phyloP scores from a whole-genome alignment of 2,888 invertebrate species.

The Neria commutata region DNA sequence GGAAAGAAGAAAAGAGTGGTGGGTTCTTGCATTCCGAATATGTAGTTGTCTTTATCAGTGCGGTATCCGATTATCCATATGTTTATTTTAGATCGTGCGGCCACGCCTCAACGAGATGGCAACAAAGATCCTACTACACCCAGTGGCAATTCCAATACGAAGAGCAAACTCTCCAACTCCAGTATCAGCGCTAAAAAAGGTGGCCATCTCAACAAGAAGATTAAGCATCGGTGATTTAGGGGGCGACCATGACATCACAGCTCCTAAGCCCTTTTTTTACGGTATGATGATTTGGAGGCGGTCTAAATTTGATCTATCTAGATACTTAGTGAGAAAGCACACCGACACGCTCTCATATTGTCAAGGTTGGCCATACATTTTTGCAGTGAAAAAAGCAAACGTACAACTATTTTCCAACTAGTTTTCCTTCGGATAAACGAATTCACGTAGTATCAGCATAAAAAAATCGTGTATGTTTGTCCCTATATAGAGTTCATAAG shows the following conservation, averaged over 20 bases:
- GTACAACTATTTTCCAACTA: too few species aligned
- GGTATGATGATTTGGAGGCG: too few species aligned
- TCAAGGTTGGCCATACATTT: too few species aligned
- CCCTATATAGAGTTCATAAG: too few species aligned
- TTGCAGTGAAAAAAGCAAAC: too few species aligned
- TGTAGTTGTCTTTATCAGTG: not conserved
- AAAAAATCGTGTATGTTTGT: too few species aligned
- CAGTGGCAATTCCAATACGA: conserved; percentile 60
- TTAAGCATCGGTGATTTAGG: conserved; percentile 74
- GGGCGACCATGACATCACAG: conserved; percentile 22
- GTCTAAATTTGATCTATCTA: too few species aligned
- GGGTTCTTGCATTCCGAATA: conserved; percentile 23
- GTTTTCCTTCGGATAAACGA: too few species aligned
- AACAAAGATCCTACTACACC: conserved; percentile 54
- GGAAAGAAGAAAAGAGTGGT: conserved; percentile 60
- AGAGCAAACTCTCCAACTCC: conserved; percentile 64
- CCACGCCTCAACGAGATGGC: conserved; percentile 48
- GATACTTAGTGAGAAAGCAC: too few species aligned
- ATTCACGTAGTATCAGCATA: too few species aligned
- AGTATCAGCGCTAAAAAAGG: conserved; percentile 67
- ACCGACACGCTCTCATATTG: too few species aligned
- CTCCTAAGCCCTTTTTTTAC: not conserved
- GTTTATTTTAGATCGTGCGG: conserved; percentile 32
- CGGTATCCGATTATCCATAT: too few species aligned
- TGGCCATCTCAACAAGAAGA: conserved; percentile 81